Evolutionary conservation across 2,113 vertebrate species (phyloP), one percentile per base, ranked within the genome.

Genomic region (Corapipo altera): DNA sequence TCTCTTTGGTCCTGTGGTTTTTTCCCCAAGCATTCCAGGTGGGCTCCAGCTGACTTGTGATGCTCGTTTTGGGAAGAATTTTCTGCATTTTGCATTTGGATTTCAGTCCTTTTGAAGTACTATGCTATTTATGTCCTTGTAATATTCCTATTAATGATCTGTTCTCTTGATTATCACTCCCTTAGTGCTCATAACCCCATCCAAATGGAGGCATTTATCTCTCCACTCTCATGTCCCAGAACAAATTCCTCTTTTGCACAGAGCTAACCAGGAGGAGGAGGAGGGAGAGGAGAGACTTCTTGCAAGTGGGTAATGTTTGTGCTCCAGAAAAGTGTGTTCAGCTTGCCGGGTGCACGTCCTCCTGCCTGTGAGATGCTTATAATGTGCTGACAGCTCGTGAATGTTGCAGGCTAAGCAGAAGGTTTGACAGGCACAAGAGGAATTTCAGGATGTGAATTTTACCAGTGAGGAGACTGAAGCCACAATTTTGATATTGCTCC

Each of bases 361-460:
- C 22, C 87, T 66, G 89, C 78, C 75, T 88, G 1, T 41, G 10
- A 80, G 78, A 73, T 58, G 82, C 16, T 27, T 54, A 23, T 32
- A 74, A 69, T 16, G 54, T 90, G 75, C 91, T 96, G 95, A 93
- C 91, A 95, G 94, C 85, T 93, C 20, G 19, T 37, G 54, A 94
- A 85, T 73, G 75, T 57, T 93, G 94, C 94, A 66, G 83, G 64
- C 85, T 85, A 46, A 94, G 93, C 90, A 79, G 88, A 75, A 89
- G 62, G n/a, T 44, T 93, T 17, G 71, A 83, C 94, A 91, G 74
- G 74, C 90, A 19, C 48, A 89, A 65, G 92, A 95, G 83, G 62
- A 83, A 92, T 90, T 90, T 92, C 67, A 77, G 92, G 85, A 90
- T 93, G 91, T 79, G 46, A 85, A 62, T 88, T 79, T 76, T 58